These are phyloP conservation scores for Atethmia centrago DNA, from an alignment of 2,888 invertebrate genomes.

Conservation along the genomic window DNA sequence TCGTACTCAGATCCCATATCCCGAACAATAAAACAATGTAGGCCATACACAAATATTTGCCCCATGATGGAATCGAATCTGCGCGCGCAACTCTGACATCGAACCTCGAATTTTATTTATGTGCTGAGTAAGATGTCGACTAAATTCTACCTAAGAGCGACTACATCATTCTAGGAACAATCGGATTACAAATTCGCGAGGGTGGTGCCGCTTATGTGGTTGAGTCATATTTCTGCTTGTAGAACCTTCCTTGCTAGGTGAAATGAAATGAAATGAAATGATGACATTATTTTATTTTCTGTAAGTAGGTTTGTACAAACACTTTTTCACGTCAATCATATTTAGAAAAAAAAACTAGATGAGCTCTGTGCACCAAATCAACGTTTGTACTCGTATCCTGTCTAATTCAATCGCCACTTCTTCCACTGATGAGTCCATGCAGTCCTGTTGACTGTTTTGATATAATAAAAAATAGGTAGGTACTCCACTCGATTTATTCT, in stretches of 20 bases:
- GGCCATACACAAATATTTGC: constrained; percentile 23
- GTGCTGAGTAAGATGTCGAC: not conserved
- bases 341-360: too few species aligned
- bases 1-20: not conserved
- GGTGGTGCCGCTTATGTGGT: too few species aligned
- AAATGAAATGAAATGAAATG: too few species aligned
- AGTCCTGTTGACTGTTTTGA: not conserved
- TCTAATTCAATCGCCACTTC: not conserved
- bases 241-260: too few species aligned
- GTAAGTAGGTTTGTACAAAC: too few species aligned
- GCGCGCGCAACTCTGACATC: constrained; percentile 20
- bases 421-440: not conserved
- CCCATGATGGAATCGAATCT: not conserved
- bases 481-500: too few species aligned
- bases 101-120: not conserved
- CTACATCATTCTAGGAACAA: too few species aligned
- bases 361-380: too few species aligned
- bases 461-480: not conserved
- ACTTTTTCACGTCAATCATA: too few species aligned
- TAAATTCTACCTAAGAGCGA: not conserved
- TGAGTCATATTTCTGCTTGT: too few species aligned
- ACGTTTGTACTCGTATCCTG: not conserved
- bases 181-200: too few species aligned
- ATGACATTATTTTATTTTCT: too few species aligned
- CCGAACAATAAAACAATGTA: constrained; percentile 1